Evolutionary conservation across 2,888 invertebrate genomes (phyloP).

Genomic region (Clunio marinus): DNA sequence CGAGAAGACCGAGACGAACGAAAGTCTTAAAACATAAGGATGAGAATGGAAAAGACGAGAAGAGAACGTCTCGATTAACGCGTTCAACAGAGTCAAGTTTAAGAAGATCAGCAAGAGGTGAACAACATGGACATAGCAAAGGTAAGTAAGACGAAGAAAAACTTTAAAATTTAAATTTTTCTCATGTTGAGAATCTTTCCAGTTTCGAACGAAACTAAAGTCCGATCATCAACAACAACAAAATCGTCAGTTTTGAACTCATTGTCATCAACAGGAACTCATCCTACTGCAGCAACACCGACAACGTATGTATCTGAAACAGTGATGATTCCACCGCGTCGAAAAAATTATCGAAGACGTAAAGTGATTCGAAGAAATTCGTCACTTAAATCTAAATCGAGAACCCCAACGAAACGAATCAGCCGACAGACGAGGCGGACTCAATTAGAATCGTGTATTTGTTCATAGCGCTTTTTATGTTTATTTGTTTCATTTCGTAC

Average conservation of each 20-base stretch:
- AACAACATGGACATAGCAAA: neutral
- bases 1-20: constrained; percentile 40
- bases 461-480: constrained; percentile 20
- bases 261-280: no score
- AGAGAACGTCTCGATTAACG: constrained; percentile 4
- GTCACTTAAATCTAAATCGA: constrained; percentile 25
- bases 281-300: no score
- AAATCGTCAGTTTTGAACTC: neutral
- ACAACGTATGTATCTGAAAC: constrained; percentile 36
- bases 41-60: constrained; percentile 2
- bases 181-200: neutral
- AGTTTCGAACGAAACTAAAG: neutral
- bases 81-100: neutral
- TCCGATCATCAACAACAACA: constrained; percentile 21
- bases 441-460: constrained; percentile 38
- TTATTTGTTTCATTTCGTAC: no score
- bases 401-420: constrained; percentile 22
- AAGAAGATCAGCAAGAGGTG: neutral
- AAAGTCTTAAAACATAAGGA: constrained; percentile 37
- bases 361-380: constrained; percentile 36
- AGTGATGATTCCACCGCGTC: constrained; percentile 30
- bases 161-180: neutral
- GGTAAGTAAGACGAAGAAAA: neutral
- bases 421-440: constrained; percentile 27
- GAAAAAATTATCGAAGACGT: constrained; percentile 11